A percentile compares a stretch with the other conserved stretches of the same genome.
phyloP scores from a whole-genome alignment of 2,113 vertebrate genomes.

The Camelus dromedarius region DNA sequence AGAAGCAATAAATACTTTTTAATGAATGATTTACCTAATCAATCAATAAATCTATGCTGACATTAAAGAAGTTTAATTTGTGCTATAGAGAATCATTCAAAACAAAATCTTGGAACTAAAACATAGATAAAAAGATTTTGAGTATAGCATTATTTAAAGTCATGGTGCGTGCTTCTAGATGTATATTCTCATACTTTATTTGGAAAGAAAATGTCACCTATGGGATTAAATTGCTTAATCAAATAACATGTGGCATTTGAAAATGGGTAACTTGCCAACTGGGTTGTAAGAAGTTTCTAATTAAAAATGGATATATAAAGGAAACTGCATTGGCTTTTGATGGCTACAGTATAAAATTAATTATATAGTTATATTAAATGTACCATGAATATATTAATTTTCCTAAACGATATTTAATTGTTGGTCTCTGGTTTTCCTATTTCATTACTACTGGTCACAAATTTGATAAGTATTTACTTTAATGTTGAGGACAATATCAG shows the following conservation, averaged over 20 bases:
- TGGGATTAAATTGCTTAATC: conserved; percentile 51
- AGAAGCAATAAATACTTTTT: neutral
- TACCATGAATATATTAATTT: conserved; percentile 70
- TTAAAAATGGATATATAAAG: conserved; percentile 43
- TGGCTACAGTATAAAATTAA: conserved; percentile 71
- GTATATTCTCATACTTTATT: conserved; percentile 53
- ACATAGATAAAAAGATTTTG: conserved; percentile 3
- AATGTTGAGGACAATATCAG: neutral
- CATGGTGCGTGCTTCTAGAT: conserved; percentile 54
- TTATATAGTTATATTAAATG: conserved; percentile 72
- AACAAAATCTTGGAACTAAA: neutral
- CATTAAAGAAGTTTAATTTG: neutral
- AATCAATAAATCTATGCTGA: neutral
- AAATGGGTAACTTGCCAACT: conserved; percentile 49
- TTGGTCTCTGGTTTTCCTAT: neutral
- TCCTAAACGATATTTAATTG: conserved; percentile 65
- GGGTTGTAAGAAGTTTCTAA: conserved; percentile 53
- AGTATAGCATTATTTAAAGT: conserved; percentile 55
- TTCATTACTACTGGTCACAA: conserved; percentile 58
- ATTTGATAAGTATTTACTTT: conserved; percentile 46
- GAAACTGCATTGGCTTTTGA: conserved; percentile 64
- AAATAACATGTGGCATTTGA: conserved; percentile 71
- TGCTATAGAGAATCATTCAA: neutral
- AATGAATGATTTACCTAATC: neutral
- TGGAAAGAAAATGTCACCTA: conserved; percentile 14